Conservation (phyloP, 2,888 invertebrate genomes). For the Sphaerophoria taeniata region DNA sequence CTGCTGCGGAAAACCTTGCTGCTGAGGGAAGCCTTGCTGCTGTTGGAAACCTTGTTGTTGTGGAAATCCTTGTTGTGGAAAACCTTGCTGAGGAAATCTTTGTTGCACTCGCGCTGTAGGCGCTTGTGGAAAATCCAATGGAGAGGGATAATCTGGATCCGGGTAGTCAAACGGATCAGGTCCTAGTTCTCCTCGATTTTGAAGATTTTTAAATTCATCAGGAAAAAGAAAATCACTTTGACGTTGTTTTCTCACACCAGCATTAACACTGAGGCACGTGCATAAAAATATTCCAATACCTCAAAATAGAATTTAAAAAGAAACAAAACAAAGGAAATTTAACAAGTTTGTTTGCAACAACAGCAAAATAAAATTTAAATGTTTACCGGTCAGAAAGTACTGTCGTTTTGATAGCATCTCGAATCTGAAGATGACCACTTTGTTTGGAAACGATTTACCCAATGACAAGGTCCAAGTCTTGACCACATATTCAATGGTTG, state of each 20-base stretch:
- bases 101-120: neutral
- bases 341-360: neutral
- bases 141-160: neutral
- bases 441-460: neutral
- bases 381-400: conserved; percentile 10
- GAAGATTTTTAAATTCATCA: conserved; percentile 21
- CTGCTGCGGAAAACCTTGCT: conserved; percentile 1
- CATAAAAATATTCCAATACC: conserved; percentile 31
- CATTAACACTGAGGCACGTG: neutral
- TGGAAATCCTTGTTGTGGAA: neutral
- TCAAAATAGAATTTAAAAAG: neutral
- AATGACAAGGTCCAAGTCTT: conserved; percentile 5
- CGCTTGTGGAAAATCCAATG: neutral
- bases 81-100: neutral
- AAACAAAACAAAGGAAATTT: neutral
- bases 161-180: neutral
- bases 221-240: conserved; percentile 56
- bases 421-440: conserved; percentile 6
- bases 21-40: neutral
- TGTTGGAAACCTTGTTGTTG: conserved; percentile 28
- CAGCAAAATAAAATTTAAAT: neutral
- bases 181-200: neutral
- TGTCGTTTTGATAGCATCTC: neutral
- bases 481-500: neutral
- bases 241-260: conserved; percentile 31